Conservation (phyloP, 2,113 vertebrate species). For the Pan paniscus region DNA sequence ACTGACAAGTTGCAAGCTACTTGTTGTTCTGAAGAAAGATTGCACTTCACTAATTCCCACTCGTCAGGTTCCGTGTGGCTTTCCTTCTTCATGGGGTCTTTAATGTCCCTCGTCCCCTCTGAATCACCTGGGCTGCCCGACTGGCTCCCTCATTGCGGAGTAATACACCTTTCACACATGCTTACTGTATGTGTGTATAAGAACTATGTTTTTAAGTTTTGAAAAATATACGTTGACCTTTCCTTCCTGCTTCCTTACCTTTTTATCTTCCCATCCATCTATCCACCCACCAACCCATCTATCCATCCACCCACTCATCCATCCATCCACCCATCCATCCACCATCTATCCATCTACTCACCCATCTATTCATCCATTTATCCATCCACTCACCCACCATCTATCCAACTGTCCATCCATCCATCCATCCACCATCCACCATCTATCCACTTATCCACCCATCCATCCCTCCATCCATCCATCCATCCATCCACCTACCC, state of each 20-base stretch:
- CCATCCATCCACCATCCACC: no score
- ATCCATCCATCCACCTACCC: no score
- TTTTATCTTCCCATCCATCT: no score
- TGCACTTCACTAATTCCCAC: neutral
- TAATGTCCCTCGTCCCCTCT: rapidly evolving
- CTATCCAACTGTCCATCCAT: rapidly evolving
- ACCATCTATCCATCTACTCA: no score
- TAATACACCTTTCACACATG: neutral
- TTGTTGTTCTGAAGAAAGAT: neutral
- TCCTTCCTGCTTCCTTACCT: neutral
- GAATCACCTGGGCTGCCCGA: neutral
- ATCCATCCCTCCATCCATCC: no score
- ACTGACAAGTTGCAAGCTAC: no score
- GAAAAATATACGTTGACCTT: neutral
- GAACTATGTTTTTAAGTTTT: neutral
- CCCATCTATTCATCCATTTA: rapidly evolving
- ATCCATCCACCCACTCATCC: no score
- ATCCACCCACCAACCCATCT: no score
- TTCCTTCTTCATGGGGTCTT: rapidly evolving
- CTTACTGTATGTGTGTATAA: neutral
- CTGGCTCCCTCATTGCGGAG: neutral
- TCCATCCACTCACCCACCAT: no score
- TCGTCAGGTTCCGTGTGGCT: neutral
- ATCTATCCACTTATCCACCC: rapidly evolving
- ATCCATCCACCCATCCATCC: no score